Percentiles rank a stretch among this genome's conserved stretches.
These are phyloP conservation scores for Solenopsis invicta DNA, from an alignment of 1,140 invertebrate genomes.

Conservation along the genomic window DNA sequence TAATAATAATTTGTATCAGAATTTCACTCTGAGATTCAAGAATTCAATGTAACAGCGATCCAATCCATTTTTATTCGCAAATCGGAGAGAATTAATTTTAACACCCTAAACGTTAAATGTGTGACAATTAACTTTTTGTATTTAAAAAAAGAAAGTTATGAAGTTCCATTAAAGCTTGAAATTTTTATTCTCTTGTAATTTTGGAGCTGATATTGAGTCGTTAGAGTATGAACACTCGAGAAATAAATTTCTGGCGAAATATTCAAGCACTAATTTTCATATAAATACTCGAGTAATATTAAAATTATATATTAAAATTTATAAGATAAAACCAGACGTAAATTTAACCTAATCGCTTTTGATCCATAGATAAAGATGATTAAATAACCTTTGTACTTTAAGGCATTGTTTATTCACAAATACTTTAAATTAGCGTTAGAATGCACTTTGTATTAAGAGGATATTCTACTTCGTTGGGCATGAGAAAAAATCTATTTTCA, in stretches of 20 bases:
- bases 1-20: background rate
- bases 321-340: slow-evolving; percentile 2
- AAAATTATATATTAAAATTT: slow-evolving; percentile 22
- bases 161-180: slow-evolving; percentile 4
- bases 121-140: slow-evolving; percentile 15
- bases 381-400: slow-evolving; percentile 4
- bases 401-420: slow-evolving; percentile 27
- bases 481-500: too few species aligned
- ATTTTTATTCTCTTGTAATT: slow-evolving; percentile 21
- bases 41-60: background rate
- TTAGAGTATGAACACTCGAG: slow-evolving; percentile 13
- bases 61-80: background rate
- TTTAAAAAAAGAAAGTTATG: background rate
- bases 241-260: slow-evolving; percentile 1
- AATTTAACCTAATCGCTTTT: slow-evolving; percentile 34
- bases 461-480: too few species aligned
- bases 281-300: background rate
- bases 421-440: background rate
- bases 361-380: background rate
- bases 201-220: background rate
- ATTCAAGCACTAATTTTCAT: slow-evolving; percentile 28
- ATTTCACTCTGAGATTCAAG: slow-evolving; percentile 31
- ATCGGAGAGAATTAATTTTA: background rate
- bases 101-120: slow-evolving; percentile 10
- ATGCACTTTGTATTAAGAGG: slow-evolving; percentile 15